Percentiles rank a stretch among this genome's conserved stretches.
phyloP scores from a whole-genome alignment of 1,140 invertebrate species.

The Dinothrombium tinctorium region DNA sequence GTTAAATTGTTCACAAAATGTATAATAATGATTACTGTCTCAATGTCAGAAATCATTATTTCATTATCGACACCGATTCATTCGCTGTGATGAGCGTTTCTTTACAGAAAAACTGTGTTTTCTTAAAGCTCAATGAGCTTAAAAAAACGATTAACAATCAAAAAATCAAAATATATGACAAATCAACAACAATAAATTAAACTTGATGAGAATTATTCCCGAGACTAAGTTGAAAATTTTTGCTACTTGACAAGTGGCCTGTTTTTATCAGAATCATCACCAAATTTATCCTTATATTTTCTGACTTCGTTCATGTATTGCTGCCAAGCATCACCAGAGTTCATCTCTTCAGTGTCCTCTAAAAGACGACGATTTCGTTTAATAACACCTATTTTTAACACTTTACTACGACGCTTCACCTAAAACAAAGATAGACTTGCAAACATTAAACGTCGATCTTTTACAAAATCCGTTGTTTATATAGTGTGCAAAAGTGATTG shows the following conservation, averaged over 20 bases:
- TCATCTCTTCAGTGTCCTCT: constrained; percentile 24
- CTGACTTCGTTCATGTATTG: constrained; percentile 76
- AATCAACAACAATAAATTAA: too few relatives aligned
- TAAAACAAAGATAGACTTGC: background rate
- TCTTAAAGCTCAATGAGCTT: too few relatives aligned
- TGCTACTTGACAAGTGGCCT: constrained; percentile 70
- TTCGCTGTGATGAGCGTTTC: too few relatives aligned
- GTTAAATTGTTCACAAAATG: too few relatives aligned
- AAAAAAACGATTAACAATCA: too few relatives aligned
- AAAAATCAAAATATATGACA: too few relatives aligned
- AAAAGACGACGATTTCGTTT: constrained; percentile 1
- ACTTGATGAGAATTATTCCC: too few relatives aligned
- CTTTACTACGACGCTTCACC: constrained; percentile 7
- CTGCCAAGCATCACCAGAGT: constrained; percentile 52
- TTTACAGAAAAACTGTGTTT: too few relatives aligned
- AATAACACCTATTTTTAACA: constrained; percentile 6
- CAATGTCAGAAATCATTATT: too few relatives aligned
- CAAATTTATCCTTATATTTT: constrained; percentile 67
- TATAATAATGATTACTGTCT: too few relatives aligned
- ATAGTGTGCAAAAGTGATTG: background rate
- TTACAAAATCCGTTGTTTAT: background rate
- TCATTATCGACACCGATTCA: too few relatives aligned
- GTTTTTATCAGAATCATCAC: constrained; percentile 65
- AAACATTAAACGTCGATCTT: background rate
- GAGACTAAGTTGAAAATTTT: too few relatives aligned